A percentile compares a stretch with the other conserved stretches of the same genome.
Evolutionary conservation across 2,797 vertebrate genomes (phyloP).

Genomic region (Nannoperca obscura): DNA sequence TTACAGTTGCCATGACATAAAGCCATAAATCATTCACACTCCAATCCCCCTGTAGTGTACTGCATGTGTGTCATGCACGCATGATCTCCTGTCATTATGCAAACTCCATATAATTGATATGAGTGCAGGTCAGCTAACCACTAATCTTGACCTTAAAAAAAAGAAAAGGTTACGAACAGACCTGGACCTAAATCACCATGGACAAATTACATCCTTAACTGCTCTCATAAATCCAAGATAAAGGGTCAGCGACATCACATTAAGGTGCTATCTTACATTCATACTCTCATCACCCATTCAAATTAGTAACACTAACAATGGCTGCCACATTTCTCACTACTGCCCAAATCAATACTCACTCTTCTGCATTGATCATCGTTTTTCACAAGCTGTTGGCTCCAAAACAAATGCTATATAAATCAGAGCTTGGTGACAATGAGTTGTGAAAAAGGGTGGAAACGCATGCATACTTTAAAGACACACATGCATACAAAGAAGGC

Average conservation of each 20-base stretch:
- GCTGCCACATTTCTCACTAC: slow-evolving; percentile 37
- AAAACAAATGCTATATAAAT: slow-evolving; percentile 56
- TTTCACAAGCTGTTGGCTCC: slow-evolving; percentile 53
- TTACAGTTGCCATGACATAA: neutral
- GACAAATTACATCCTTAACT: slow-evolving; percentile 50
- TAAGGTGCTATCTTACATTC: slow-evolving; percentile 32
- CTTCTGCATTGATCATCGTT: slow-evolving; percentile 69
- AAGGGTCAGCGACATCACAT: slow-evolving; percentile 51
- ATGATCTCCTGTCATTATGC: slow-evolving; percentile 39
- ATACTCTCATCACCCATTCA: slow-evolving; percentile 41
- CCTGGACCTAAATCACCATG: slow-evolving; percentile 25
- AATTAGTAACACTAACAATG: slow-evolving; percentile 67
- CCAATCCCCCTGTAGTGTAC: neutral
- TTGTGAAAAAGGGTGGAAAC: slow-evolving; percentile 2
- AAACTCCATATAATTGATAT: slow-evolving; percentile 37
- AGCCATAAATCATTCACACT: slow-evolving; percentile 25
- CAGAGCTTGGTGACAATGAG: slow-evolving; percentile 14
- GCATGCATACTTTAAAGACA: slow-evolving; percentile 17
- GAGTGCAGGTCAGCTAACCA: slow-evolving; percentile 14
- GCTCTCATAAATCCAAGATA: slow-evolving; percentile 55
- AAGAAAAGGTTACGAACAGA: slow-evolving; percentile 41
- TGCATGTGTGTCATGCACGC: slow-evolving; percentile 13
- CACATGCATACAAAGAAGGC: neutral
- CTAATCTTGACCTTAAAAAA: slow-evolving; percentile 36
- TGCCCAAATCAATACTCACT: slow-evolving; percentile 61